phyloP scores from a whole-genome alignment of 2,888 invertebrate species.

The Brenthis ino region DNA sequence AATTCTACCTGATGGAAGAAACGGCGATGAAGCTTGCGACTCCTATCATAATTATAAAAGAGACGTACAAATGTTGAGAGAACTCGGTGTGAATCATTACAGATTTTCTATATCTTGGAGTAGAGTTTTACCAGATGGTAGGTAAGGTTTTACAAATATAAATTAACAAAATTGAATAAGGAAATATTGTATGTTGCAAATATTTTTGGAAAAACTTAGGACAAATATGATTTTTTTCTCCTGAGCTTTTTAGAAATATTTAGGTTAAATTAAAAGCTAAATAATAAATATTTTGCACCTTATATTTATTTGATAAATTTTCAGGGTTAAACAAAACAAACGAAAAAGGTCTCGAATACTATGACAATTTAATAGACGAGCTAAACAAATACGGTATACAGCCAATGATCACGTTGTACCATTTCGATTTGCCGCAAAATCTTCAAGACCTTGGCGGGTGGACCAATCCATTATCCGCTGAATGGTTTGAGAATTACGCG shows the following conservation, averaged over 20 bases:
- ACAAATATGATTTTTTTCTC: too few relatives aligned
- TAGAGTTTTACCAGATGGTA: constrained; percentile 63
- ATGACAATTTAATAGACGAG: constrained; percentile 81
- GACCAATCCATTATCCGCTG: constrained; percentile 52
- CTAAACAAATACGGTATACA: constrained; percentile 59
- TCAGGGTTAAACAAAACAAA: constrained; percentile 64
- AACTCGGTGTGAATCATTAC: constrained; percentile 77
- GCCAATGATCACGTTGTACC: constrained; percentile 64
- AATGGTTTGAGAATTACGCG: constrained; percentile 79
- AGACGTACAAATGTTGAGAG: constrained; percentile 73
- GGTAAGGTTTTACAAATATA: constrained; percentile 8
- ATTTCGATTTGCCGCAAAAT: constrained; percentile 63
- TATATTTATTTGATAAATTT: constrained; percentile 28
- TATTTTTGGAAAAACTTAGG: too few relatives aligned
- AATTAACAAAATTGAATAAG: background rate
- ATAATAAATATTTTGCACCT: too few relatives aligned
- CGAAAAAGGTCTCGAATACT: constrained; percentile 73
- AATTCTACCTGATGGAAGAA: constrained; percentile 57
- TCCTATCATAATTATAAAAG: constrained; percentile 84
- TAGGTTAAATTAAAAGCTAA: too few relatives aligned
- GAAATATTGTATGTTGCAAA: too few relatives aligned
- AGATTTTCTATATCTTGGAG: constrained; percentile 84
- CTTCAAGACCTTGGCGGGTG: constrained; percentile 67
- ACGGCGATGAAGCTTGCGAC: constrained; percentile 85
- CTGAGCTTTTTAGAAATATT: too few relatives aligned